phyloP scores from a whole-genome alignment of 2,888 invertebrate genomes.

The Aelia acuminata region DNA sequence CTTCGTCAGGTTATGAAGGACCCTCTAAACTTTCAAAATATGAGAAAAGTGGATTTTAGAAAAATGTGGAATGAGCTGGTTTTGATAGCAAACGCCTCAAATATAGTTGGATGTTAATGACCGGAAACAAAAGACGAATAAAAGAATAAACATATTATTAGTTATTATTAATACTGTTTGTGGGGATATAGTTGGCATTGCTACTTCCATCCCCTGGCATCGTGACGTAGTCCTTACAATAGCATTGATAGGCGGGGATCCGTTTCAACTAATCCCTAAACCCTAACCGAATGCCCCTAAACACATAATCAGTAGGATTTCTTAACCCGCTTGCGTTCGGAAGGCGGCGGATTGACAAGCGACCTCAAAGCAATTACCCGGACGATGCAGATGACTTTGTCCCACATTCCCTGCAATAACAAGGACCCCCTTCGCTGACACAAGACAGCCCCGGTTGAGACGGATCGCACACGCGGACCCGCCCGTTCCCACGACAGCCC shows the following conservation, averaged over 20 bases:
- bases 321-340: background rate
- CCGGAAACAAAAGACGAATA: no score
- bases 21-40: no score
- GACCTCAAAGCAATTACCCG: background rate
- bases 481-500: slow-evolving; percentile 3
- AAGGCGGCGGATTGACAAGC: background rate
- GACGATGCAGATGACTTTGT: background rate
- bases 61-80: no score
- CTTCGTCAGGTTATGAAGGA: no score
- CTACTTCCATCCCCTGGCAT: background rate
- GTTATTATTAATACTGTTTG: no score
- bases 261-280: background rate
- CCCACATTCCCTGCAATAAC: background rate
- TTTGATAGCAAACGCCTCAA: no score
- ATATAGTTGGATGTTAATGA: no score
- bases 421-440: background rate
- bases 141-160: no score
- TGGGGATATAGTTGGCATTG: no score
- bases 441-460: background rate
- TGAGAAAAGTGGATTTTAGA: no score
- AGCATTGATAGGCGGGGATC: background rate
- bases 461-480: slow-evolving; percentile 26
- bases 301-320: slow-evolving; percentile 11
- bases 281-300: background rate
- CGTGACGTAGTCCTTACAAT: background rate